These are phyloP conservation scores for Cheirogaleus major DNA, from an alignment of 2,797 vertebrate species.

Conservation along the genomic window DNA sequence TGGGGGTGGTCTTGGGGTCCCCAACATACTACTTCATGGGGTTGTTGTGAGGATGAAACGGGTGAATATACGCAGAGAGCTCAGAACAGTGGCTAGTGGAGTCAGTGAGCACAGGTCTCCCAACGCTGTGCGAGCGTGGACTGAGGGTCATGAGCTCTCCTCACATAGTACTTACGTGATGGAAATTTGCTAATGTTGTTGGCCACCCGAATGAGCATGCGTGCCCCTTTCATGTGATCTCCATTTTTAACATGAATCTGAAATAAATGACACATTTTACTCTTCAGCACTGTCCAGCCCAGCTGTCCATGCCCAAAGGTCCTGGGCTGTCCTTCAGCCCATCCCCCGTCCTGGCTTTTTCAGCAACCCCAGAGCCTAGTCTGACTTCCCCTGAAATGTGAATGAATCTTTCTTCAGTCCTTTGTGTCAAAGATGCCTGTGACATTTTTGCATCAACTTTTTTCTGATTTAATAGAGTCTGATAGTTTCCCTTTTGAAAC, in stretches of 20 bases:
- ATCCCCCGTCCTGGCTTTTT: background rate
- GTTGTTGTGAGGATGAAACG: background rate
- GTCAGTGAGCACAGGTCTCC: fast-evolving
- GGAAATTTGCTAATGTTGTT: slow-evolving; percentile 99
- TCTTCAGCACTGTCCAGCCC: background rate
- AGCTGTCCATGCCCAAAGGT: background rate
- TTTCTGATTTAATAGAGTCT: background rate
- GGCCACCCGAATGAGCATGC: slow-evolving; percentile 97
- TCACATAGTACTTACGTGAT: slow-evolving; percentile 90
- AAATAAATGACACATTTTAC: slow-evolving; percentile 48
- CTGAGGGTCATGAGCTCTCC: fast-evolving
- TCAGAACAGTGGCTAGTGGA: background rate
- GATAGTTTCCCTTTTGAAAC: background rate
- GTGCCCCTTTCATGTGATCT: slow-evolving; percentile 95
- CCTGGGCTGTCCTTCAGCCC: background rate
- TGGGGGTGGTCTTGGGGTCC: background rate
- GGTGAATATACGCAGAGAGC: too few species aligned
- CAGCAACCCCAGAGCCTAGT: background rate
- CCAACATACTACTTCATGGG: background rate
- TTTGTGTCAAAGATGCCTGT: background rate
- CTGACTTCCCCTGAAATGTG: background rate
- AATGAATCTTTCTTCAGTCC: background rate
- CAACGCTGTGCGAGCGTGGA: fast-evolving
- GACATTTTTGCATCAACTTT: background rate
- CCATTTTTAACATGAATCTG: slow-evolving; percentile 95